A percentile compares a stretch with the other conserved stretches of the same genome.
These are phyloP conservation scores for Zelleria hepariella DNA, from an alignment of 2,888 invertebrate species.

Conservation along the genomic window DNA sequence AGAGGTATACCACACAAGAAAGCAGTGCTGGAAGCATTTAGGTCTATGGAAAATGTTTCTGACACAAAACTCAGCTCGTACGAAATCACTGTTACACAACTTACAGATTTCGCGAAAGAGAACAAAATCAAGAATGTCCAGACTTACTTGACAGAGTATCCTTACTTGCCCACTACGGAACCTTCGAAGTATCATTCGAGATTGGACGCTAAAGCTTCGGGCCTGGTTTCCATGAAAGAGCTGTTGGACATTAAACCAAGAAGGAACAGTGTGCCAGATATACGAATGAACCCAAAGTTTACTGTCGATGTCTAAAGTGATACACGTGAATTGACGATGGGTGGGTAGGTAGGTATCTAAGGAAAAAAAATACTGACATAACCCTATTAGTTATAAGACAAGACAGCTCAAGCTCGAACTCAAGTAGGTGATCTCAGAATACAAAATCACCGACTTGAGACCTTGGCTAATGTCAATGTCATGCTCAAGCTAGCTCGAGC, in stretches of 20 bases:
- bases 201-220: conserved; percentile 52
- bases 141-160: conserved; percentile 61
- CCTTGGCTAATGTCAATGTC: no score
- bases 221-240: conserved; percentile 60
- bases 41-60: conserved; percentile 62
- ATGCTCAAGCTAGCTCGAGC: no score
- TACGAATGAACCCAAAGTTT: conserved; percentile 52
- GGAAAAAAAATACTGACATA: no score
- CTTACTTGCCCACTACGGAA: conserved; percentile 63
- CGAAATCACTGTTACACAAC: conserved; percentile 46
- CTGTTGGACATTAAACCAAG: conserved; percentile 46
- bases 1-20: conserved; percentile 68
- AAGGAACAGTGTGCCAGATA: conserved; percentile 62
- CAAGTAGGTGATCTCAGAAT: no score
- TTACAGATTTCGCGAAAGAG: conserved; percentile 46
- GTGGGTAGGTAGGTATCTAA: no score
- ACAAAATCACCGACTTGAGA: no score
- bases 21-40: conserved; percentile 65
- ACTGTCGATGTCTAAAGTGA: conserved; percentile 5
- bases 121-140: conserved; percentile 50
- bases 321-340: no score
- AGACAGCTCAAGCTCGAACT: no score
- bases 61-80: conserved; percentile 49
- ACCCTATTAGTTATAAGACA: no score
- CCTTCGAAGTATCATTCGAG: conserved; percentile 63